Percentiles rank a stretch among this genome's conserved stretches.
These are phyloP conservation scores for Drosophila trapezifrons DNA, from an alignment of 1,140 invertebrate species.

Conservation along the genomic window DNA sequence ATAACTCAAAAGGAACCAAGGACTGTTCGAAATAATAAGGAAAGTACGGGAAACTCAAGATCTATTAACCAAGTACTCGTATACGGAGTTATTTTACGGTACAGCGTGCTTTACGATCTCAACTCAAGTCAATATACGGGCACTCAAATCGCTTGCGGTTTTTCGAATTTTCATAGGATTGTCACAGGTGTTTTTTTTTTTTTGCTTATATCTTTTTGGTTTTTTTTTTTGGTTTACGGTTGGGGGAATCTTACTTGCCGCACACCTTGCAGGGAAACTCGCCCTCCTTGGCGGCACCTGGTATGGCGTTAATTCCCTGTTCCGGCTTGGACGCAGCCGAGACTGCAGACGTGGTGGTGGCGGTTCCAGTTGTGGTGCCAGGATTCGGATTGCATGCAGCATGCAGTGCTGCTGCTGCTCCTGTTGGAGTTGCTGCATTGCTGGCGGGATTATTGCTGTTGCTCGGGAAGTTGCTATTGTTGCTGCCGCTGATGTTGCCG, in stretches of 20 bases:
- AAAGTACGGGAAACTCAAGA: slow-evolving; percentile 13
- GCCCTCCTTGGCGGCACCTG: slow-evolving; percentile 82
- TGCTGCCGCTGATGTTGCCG: slow-evolving; percentile 7
- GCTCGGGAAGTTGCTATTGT: slow-evolving; percentile 9
- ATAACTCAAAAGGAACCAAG: slow-evolving; percentile 13
- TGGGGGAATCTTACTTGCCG: slow-evolving; percentile 96
- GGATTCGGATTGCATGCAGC: slow-evolving; percentile 24
- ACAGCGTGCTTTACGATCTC: slow-evolving; percentile 80
- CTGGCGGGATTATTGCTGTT: slow-evolving; percentile 20
- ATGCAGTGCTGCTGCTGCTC: slow-evolving; percentile 15
- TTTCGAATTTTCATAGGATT: slow-evolving; percentile 42
- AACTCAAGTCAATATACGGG: slow-evolving; percentile 78
- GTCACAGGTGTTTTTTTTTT: slow-evolving; percentile 20
- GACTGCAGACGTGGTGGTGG: slow-evolving; percentile 2
- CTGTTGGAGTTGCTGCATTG: slow-evolving; percentile 11
- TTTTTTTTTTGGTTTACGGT: slow-evolving; percentile 57
- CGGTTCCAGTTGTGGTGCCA: slow-evolving; percentile 10
- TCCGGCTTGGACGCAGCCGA: slow-evolving; percentile 33
- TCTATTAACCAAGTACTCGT: slow-evolving; percentile 44
- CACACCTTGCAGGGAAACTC: slow-evolving; percentile 97
- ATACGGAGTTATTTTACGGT: slow-evolving; percentile 59
- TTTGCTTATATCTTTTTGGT: slow-evolving; percentile 22
- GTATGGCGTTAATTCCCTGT: slow-evolving; percentile 21
- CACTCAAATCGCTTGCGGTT: slow-evolving; percentile 72
- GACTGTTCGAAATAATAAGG: not conserved